Evolutionary conservation across 2,888 invertebrate species (phyloP).

Genomic region (Sminthurides aquaticus): DNA sequence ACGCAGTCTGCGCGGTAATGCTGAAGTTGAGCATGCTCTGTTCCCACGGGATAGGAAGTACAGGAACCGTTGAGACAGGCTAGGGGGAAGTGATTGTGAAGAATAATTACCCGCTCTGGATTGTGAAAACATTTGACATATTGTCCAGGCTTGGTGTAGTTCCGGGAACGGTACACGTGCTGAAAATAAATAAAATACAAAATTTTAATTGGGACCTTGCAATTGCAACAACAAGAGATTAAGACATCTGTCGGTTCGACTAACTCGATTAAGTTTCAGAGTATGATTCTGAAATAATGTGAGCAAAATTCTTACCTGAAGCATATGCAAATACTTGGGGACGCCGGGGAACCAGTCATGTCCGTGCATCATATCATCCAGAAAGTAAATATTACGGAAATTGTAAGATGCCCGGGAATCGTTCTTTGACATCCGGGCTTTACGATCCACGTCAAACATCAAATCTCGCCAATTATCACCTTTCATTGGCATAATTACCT

Average conservation of each 20-base stretch:
- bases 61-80: slow-evolving; percentile 72
- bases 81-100: slow-evolving; percentile 88
- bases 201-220: neutral
- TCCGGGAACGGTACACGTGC: slow-evolving; percentile 80
- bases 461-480: slow-evolving; percentile 66
- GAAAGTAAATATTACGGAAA: slow-evolving; percentile 84
- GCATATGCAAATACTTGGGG: slow-evolving; percentile 84
- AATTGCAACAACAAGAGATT: no score
- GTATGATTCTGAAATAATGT: neutral
- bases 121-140: slow-evolving; percentile 92
- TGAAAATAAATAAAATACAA: slow-evolving; percentile 49
- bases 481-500: slow-evolving; percentile 74
- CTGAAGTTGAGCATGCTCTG: slow-evolving; percentile 76
- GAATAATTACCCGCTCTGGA: slow-evolving; percentile 75
- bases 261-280: slow-evolving; percentile 8
- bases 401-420: slow-evolving; percentile 71
- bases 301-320: slow-evolving; percentile 46
- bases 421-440: slow-evolving; percentile 60
- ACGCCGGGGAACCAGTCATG: slow-evolving; percentile 73
- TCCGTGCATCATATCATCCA: slow-evolving; percentile 74
- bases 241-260: neutral
- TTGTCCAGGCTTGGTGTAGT: slow-evolving; percentile 86
- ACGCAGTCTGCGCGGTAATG: slow-evolving; percentile 92
- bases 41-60: slow-evolving; percentile 75
- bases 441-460: slow-evolving; percentile 63